Percentiles rank a stretch among this genome's conserved stretches.
phyloP scores from a whole-genome alignment of 2,888 invertebrate species.

The Leuctra nigra region DNA sequence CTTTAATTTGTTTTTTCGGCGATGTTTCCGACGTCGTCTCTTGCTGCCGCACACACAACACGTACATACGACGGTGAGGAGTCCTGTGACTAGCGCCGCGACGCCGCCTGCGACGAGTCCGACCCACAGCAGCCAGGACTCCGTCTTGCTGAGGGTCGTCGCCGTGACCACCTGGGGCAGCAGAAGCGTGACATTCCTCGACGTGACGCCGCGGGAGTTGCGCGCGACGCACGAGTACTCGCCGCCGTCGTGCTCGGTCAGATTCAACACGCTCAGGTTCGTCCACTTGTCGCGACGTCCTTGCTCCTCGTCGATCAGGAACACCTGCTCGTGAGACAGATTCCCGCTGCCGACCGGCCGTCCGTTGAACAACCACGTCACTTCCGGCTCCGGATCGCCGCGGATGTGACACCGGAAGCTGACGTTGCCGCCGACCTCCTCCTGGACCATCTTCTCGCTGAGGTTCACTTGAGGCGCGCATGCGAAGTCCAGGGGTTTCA shows the following conservation, averaged over 20 bases:
- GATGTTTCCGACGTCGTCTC: slow-evolving; percentile 45
- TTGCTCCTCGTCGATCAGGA: slow-evolving; percentile 26
- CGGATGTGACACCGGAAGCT: slow-evolving; percentile 74
- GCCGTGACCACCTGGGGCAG: slow-evolving; percentile 48
- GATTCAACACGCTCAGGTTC: slow-evolving; percentile 75
- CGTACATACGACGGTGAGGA: slow-evolving; percentile 54
- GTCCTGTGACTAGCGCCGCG: slow-evolving; percentile 54
- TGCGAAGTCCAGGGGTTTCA: slow-evolving; percentile 69
- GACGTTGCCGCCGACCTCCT: slow-evolving; percentile 75
- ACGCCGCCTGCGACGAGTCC: slow-evolving; percentile 65
- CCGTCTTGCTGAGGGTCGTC: slow-evolving; percentile 64
- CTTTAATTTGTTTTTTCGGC: slow-evolving; percentile 59
- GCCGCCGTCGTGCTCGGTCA: slow-evolving; percentile 74
- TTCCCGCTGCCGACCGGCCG: slow-evolving; percentile 50
- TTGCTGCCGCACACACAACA: slow-evolving; percentile 45
- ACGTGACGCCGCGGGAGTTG: slow-evolving; percentile 56
- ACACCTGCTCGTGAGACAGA: slow-evolving; percentile 37
- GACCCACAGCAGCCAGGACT: slow-evolving; percentile 63
- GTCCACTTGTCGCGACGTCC: slow-evolving; percentile 53
- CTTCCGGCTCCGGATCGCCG: slow-evolving; percentile 77
- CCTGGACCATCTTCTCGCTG: slow-evolving; percentile 53
- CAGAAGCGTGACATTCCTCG: slow-evolving; percentile 49
- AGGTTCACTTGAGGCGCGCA: slow-evolving; percentile 65
- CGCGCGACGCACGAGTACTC: slow-evolving; percentile 76
- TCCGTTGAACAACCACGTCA: slow-evolving; percentile 78